A percentile compares a stretch with the other conserved stretches of the same genome.
These are phyloP conservation scores for Micrasema longulum DNA, from an alignment of 1,140 invertebrate genomes.

Conservation along the genomic window DNA sequence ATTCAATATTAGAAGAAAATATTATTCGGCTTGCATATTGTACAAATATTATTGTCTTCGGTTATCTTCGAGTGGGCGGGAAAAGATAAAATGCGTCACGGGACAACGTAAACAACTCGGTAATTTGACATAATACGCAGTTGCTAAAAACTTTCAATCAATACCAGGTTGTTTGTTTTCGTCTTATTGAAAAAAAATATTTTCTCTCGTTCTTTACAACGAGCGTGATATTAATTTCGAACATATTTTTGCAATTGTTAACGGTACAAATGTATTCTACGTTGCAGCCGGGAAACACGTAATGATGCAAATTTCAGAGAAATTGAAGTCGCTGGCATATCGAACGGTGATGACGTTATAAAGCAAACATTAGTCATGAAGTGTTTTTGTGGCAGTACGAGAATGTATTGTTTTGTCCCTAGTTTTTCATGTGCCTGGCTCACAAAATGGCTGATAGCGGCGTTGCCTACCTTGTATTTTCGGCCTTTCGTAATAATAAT, in stretches of 20 bases:
- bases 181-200: not conserved
- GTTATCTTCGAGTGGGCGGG: slow-evolving; percentile 17
- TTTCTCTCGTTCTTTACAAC: not conserved
- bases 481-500: slow-evolving; percentile 10
- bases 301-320: not conserved
- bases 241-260: not conserved
- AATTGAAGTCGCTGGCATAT: not conserved
- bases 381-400: slow-evolving; percentile 25
- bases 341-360: slow-evolving; percentile 29
- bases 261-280: not conserved
- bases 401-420: slow-evolving; percentile 27
- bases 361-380: slow-evolving; percentile 41
- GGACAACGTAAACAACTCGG: slow-evolving; percentile 27
- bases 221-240: not conserved
- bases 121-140: slow-evolving; percentile 24
- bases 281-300: slow-evolving; percentile 1
- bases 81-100: slow-evolving; percentile 16
- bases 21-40: not conserved
- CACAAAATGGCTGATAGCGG: slow-evolving; percentile 39
- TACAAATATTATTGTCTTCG: slow-evolving; percentile 1
- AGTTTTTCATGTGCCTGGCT: not conserved
- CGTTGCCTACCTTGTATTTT: slow-evolving; percentile 7
- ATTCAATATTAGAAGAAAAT: not conserved
- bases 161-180: not conserved
- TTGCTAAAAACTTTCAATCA: slow-evolving; percentile 15